These are phyloP conservation scores for Melanotaenia boesemani DNA, from an alignment of 2,797 vertebrate genomes.

Conservation along the genomic window DNA sequence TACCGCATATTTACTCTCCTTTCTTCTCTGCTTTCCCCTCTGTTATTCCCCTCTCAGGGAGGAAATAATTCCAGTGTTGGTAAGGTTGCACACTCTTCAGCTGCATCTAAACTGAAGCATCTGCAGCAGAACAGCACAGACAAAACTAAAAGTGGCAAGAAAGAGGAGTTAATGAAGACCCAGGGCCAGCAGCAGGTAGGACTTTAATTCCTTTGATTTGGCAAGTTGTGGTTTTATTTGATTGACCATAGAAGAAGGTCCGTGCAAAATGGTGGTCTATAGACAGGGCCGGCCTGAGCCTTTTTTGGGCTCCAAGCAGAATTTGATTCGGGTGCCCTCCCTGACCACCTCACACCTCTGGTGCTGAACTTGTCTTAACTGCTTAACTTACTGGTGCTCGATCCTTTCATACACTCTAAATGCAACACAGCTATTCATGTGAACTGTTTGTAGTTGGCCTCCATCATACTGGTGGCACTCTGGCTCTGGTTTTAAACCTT, in stretches of 20 bases:
- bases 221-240: not conserved
- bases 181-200: conserved; percentile 90
- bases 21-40: conserved; percentile 19
- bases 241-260: not conserved
- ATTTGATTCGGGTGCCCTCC: not conserved
- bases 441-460: not conserved
- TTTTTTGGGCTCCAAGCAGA: not conserved
- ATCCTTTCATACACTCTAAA: not conserved
- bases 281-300: no score
- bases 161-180: conserved; percentile 92
- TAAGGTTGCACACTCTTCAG: conserved; percentile 86
- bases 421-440: not conserved
- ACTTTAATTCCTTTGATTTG: conserved; percentile 21
- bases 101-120: conserved; percentile 92
- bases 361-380: not conserved
- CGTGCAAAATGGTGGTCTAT: not conserved
- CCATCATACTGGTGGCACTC: not conserved
- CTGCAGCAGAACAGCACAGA: conserved; percentile 93
- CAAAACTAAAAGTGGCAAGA: conserved; percentile 91
- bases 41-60: conserved; percentile 75
- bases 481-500: not conserved
- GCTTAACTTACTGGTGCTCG: not conserved
- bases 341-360: not conserved
- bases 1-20: conserved; percentile 6
- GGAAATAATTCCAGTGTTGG: conserved; percentile 81